phyloP scores from a whole-genome alignment of 2,888 invertebrate species.

The Cataglyphis livida region DNA sequence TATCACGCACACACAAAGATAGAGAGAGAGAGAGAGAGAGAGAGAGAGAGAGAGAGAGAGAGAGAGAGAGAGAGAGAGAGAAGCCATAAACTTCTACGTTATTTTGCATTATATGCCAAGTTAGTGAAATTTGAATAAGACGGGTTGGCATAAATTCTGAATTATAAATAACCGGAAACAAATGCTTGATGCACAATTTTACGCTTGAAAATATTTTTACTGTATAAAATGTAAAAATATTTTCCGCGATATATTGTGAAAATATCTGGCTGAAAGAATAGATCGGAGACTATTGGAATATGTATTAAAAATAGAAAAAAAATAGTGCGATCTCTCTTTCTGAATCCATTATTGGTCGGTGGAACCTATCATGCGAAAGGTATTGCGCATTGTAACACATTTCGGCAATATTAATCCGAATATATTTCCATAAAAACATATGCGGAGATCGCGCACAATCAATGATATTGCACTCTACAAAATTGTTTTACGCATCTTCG shows the following conservation, averaged over 20 bases:
- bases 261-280: not conserved
- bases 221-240: not conserved
- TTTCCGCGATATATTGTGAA: not conserved
- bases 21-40: not conserved
- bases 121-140: not conserved
- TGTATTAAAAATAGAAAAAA: not conserved
- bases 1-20: not conserved
- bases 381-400: not conserved
- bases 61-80: not conserved
- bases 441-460: not conserved
- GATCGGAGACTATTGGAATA: not conserved
- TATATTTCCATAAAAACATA: not conserved
- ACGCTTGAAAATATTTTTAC: not conserved
- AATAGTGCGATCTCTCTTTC: not conserved
- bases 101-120: not conserved
- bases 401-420: not conserved
- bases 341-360: not conserved
- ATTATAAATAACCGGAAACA: conserved; percentile 13
- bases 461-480: not conserved
- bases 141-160: not conserved
- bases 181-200: not conserved
- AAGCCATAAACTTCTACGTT: not conserved
- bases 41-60: not conserved
- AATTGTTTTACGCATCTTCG: not conserved
- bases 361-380: not conserved